phyloP scores from a whole-genome alignment of 2,888 invertebrate genomes.

The Patella caerulea region DNA sequence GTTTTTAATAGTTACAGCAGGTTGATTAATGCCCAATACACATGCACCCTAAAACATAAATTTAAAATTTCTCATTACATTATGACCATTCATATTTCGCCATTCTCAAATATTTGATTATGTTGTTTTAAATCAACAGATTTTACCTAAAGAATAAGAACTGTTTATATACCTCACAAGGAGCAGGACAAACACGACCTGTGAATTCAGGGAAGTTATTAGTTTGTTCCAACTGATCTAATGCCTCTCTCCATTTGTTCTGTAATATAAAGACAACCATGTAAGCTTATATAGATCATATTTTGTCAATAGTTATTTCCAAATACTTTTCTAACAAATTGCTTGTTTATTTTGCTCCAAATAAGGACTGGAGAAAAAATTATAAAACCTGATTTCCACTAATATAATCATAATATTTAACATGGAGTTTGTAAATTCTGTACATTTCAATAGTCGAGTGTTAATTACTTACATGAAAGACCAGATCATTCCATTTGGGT shows the following conservation, averaged over 20 bases:
- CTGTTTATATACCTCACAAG: slow-evolving; percentile 83
- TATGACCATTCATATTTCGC: too few relatives aligned
- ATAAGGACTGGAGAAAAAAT: not conserved
- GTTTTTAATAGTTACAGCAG: slow-evolving; percentile 98
- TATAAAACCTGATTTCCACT: not conserved
- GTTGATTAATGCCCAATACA: slow-evolving; percentile 94
- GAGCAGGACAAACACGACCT: slow-evolving; percentile 88
- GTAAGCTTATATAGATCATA: not conserved
- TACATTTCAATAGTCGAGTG: too few relatives aligned
- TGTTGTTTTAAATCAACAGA: too few relatives aligned
- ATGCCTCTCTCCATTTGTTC: slow-evolving; percentile 93
- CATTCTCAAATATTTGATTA: too few relatives aligned
- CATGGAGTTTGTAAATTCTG: not conserved
- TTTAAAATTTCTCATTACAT: not conserved
- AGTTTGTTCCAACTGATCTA: slow-evolving; percentile 93
- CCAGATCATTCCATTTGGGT: slow-evolving; percentile 98
- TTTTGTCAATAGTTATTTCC: too few relatives aligned
- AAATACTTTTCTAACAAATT: too few relatives aligned
- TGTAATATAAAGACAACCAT: slow-evolving; percentile 67
- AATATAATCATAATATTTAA: not conserved
- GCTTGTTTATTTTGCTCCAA: too few relatives aligned
- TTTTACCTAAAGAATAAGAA: not conserved
- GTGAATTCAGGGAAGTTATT: slow-evolving; percentile 99
- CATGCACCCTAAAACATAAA: slow-evolving; percentile 82
- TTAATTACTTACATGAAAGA: slow-evolving; percentile 77